Evolutionary conservation across 1,140 invertebrate species (phyloP), one percentile per base, ranked within the genome.

Genomic region (Stenopsyche tienmushanensis): DNA sequence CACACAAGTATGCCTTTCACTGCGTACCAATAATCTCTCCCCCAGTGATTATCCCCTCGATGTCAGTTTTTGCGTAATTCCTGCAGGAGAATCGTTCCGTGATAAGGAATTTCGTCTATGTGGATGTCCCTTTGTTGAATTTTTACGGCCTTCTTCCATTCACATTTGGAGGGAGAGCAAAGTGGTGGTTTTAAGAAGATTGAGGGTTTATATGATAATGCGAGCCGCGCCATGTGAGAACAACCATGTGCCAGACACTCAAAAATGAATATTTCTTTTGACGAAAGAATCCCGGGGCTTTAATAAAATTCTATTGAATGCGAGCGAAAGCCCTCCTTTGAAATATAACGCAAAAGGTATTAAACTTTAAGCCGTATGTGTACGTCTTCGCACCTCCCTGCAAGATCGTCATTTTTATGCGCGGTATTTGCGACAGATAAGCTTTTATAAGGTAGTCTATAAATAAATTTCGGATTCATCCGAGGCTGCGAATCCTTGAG

Each of bases 41-140:
- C 29, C 5, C 29, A 34, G 13, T 7, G 5, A 7, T 7, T 34
- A 5, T 34, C 29, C 29, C 29, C 13, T 7, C 13, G 13, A 13
- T 34, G 5, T 5, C 13, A 13, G 29, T 34, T 13, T 34, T 5
- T 29, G 39, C 54, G 54, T 57, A 57, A 57, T 57, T 57, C 39
- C 34, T 2, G 54, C 50, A 53, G 34, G 13, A 21, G 53, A 53
- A 53, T 53, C 50, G 21, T 24, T 53, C 24, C 10, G 24, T 42
- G 54, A 57, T 57, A 57, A 57, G 54, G 39, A 57, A 57, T 42
- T 42, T 41, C 29, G 8, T 23, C 15, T 53, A 23, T 23, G 50
- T 24, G 21, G 50, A 34, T 53, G 29, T 18, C 26, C 54, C 54
- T 41, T 57, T 57, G 54, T 57, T 42, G 54, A 57, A 57, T 57